Evolutionary conservation across 2,113 vertebrate species (phyloP).

Genomic region (Odocoileus virginianus): DNA sequence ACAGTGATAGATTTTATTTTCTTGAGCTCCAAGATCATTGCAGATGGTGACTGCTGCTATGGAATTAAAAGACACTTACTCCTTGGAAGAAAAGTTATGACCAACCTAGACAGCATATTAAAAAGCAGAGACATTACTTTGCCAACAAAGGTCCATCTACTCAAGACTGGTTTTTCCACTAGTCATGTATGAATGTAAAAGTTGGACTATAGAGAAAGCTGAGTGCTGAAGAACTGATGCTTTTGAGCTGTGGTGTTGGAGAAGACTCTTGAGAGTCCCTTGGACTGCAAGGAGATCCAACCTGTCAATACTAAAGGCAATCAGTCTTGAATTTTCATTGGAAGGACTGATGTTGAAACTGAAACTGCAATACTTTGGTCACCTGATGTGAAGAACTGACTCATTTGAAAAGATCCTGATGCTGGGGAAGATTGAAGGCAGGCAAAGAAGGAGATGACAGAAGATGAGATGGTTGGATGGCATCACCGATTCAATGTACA

Average conservation of each 20-base stretch:
- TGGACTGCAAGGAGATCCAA: neutral
- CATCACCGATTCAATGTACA: neutral
- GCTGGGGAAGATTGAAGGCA: neutral
- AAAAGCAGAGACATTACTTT: neutral
- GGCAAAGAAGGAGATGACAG: accelerated
- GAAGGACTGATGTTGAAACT: neutral
- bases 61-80: neutral
- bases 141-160: neutral
- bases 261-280: neutral
- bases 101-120: neutral
- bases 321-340: neutral
- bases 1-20: neutral
- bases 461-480: neutral
- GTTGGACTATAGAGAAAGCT: neutral
- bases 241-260: neutral
- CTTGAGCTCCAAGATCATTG: neutral
- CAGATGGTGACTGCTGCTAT: accelerated
- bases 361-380: neutral
- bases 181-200: neutral
- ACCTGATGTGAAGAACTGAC: accelerated
- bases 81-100: neutral
- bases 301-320: neutral
- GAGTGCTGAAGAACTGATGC: neutral
- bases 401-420: neutral
- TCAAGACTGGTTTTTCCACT: neutral